Evolutionary conservation across 2,797 vertebrate species (phyloP), one percentile per base, ranked within the genome.

Genomic region (Mormyrus proboscirostris): DNA sequence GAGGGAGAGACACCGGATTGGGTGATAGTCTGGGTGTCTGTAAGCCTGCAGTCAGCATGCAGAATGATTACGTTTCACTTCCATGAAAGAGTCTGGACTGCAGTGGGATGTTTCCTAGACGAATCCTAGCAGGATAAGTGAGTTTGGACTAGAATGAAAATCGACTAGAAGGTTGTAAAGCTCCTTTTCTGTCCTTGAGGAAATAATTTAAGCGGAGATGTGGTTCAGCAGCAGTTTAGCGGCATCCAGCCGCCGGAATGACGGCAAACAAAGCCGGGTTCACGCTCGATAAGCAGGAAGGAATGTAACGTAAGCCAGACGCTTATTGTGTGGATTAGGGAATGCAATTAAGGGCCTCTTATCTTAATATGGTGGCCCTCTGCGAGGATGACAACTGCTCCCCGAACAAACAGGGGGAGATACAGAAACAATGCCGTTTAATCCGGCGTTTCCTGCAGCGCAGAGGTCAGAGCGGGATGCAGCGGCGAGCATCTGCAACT

Each of bases 311-410:
- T 49, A 53, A 76, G 49, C 19, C 49, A 55, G 65, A 25, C 87
- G 49, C 19, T 88, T 88, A 83, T 88, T 73, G 55, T 88, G 41
- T 51, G 87, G 55, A 73, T 73, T 82, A 73, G 51, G 88, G 25
- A 14, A 51, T 79, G 33, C 14, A 57, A 86, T 86, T 38, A 38
- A 76, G 16, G 88, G 50, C 47, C 65, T 51, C 73, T 79, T 88
- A 82, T 88, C 69, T 53, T 82, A 53, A 88, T 88, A 79, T 55
- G 49, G 6, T 16, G 19, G 50, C 3, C 25, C 73, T 38, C 49
- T 44, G 50, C 85, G 50, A 50, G 9, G 50, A 79, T 41, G 88
- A 82, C 50, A 8, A 73, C 25, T 50, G 57, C 29, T 41, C 88
- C 69, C 88, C 19, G 33, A 88, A 82, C 88, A 82, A 87, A 49